Evolutionary conservation across 2,888 invertebrate genomes (phyloP).

Genomic region (Nasonia oneida): DNA sequence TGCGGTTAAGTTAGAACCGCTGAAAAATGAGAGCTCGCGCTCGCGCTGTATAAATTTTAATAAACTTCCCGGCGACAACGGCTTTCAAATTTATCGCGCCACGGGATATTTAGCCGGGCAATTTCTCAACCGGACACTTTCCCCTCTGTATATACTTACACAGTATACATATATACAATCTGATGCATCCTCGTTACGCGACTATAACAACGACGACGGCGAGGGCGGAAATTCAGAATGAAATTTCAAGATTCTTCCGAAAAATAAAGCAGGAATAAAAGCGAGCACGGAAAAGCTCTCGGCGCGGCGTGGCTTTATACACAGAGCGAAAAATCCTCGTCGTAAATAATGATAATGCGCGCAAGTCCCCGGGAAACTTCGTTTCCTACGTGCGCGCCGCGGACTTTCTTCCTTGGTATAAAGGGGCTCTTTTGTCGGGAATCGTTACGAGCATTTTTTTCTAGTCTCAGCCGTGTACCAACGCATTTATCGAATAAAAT

Average conservation of each 20-base stretch:
- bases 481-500: too few species aligned
- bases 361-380: slow-evolving; percentile 7
- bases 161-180: background rate
- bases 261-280: background rate
- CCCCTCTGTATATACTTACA: background rate
- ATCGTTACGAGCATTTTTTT: background rate
- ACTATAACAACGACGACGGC: too few species aligned
- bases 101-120: background rate
- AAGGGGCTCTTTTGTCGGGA: background rate
- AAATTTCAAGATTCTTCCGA: too few species aligned
- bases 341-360: slow-evolving; percentile 20
- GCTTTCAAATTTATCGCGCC: slow-evolving; percentile 1
- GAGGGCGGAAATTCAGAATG: too few species aligned
- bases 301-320: background rate
- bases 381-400: background rate
- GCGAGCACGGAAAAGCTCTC: slow-evolving; percentile 18
- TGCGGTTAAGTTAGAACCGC: background rate
- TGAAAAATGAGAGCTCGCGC: background rate
- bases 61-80: background rate
- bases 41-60: background rate
- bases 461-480: too few species aligned
- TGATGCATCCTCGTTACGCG: background rate
- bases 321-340: slow-evolving; percentile 9
- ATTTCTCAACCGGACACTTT: background rate
- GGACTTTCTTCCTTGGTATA: background rate